Evolutionary conservation across 1,140 invertebrate genomes (phyloP).

Genomic region (Caerostris extrusa): DNA sequence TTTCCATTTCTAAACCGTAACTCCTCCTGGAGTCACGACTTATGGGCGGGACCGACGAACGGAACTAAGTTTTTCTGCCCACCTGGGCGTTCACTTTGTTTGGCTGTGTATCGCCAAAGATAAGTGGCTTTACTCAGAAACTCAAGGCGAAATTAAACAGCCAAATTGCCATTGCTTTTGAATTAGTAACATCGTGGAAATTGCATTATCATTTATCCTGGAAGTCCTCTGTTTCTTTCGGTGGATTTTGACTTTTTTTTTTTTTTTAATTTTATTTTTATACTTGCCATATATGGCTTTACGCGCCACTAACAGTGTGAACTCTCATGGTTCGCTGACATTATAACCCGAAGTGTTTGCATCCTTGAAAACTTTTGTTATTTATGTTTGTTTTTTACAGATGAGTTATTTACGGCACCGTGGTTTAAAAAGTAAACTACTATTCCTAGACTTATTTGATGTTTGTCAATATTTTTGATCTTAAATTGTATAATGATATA

Average conservation of each 20-base stretch:
- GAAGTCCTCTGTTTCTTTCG: neutral
- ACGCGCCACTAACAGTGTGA: neutral
- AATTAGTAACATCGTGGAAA: neutral
- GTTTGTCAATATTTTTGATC: too few species aligned
- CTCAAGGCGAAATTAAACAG: too few species aligned
- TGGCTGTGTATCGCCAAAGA: slow-evolving; percentile 37
- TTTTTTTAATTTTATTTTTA: neutral
- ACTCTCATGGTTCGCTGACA: slow-evolving; percentile 9
- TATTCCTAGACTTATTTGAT: too few species aligned
- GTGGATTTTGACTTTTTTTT: neutral
- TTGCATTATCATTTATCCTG: neutral
- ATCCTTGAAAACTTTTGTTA: neutral
- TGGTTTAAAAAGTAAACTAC: too few species aligned
- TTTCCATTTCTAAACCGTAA: slow-evolving; percentile 75
- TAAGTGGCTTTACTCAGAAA: neutral
- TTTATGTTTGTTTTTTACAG: neutral
- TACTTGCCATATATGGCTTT: neutral
- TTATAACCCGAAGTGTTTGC: neutral
- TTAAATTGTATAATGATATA: too few species aligned
- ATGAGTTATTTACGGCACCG: neutral
- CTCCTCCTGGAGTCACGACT: slow-evolving; percentile 72
- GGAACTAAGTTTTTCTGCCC: slow-evolving; percentile 48
- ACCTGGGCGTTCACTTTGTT: slow-evolving; percentile 37
- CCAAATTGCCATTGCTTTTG: too few species aligned
- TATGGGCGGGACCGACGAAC: slow-evolving; percentile 55